Percentiles rank a stretch among this genome's conserved stretches.
Conservation (phyloP, 2,113 vertebrate genomes). For the Orcinus orca region DNA sequence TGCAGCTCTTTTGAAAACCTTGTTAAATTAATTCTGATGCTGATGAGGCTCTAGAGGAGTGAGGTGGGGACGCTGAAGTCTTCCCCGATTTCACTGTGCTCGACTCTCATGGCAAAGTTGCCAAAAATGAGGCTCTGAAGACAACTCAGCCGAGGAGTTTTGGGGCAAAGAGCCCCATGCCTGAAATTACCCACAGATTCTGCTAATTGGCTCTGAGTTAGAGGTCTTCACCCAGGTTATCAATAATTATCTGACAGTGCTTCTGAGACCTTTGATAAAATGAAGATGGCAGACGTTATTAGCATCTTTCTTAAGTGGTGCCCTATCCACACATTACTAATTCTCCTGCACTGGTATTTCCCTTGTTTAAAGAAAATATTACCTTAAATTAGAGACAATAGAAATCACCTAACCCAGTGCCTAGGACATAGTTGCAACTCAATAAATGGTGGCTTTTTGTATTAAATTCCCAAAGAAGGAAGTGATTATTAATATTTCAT, state of each 20-base stretch:
- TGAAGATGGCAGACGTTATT: background rate
- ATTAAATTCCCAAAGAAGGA: background rate
- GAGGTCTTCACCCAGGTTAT: slow-evolving; percentile 44
- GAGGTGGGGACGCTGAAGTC: background rate
- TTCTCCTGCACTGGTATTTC: background rate
- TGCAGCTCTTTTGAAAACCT: background rate
- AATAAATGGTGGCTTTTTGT: background rate
- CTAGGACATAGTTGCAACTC: background rate
- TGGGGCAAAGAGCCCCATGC: background rate
- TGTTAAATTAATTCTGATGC: slow-evolving; percentile 25
- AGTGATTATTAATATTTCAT: background rate
- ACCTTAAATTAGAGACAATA: background rate
- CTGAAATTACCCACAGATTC: slow-evolving; percentile 27
- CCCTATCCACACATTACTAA: background rate
- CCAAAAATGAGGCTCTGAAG: background rate
- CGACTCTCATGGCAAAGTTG: background rate
- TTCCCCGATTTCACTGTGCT: background rate
- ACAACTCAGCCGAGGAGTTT: background rate
- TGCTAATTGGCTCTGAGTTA: slow-evolving; percentile 35
- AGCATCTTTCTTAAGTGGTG: background rate
- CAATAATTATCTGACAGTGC: slow-evolving; percentile 24
- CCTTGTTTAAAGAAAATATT: background rate
- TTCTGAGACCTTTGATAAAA: slow-evolving; percentile 15
- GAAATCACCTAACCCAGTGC: background rate
- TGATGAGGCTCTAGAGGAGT: background rate